Conservation (phyloP, 2,888 invertebrate species). For the Lydus trimaculatus region DNA sequence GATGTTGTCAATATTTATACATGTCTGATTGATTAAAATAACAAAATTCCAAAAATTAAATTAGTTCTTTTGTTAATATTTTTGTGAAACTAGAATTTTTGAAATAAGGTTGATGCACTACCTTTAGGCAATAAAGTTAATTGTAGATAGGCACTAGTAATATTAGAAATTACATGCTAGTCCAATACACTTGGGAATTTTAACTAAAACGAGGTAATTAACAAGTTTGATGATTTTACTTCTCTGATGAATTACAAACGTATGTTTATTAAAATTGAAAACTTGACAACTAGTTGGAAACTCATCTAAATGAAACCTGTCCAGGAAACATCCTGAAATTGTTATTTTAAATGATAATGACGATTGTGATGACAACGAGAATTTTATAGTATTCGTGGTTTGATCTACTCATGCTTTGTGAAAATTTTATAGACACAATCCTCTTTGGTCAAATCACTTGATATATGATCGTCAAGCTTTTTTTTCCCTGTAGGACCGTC, state of each 20-base stretch:
- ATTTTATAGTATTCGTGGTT: neutral
- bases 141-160: slow-evolving; percentile 4
- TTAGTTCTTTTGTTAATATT: neutral
- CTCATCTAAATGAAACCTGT: neutral
- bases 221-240: slow-evolving; percentile 61
- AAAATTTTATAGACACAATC: slow-evolving; percentile 18
- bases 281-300: neutral
- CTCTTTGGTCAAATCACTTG: slow-evolving; percentile 19
- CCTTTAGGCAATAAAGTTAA: neutral
- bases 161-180: neutral
- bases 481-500: slow-evolving; percentile 33
- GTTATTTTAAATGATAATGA: slow-evolving; percentile 5
- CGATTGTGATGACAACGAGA: neutral
- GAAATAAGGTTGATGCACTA: neutral
- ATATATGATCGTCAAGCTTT: slow-evolving; percentile 48
- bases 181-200: slow-evolving; percentile 48
- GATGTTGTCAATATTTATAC: slow-evolving; percentile 61
- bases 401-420: slow-evolving; percentile 11
- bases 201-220: slow-evolving; percentile 60
- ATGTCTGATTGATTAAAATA: slow-evolving; percentile 32
- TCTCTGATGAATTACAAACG: slow-evolving; percentile 42
- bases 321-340: neutral
- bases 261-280: slow-evolving; percentile 3
- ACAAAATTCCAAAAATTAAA: slow-evolving; percentile 1
- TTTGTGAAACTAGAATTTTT: neutral